Evolutionary conservation across 2,888 invertebrate genomes (phyloP), one percentile per base, ranked within the genome.

Genomic region (Chelonus formosanus): DNA sequence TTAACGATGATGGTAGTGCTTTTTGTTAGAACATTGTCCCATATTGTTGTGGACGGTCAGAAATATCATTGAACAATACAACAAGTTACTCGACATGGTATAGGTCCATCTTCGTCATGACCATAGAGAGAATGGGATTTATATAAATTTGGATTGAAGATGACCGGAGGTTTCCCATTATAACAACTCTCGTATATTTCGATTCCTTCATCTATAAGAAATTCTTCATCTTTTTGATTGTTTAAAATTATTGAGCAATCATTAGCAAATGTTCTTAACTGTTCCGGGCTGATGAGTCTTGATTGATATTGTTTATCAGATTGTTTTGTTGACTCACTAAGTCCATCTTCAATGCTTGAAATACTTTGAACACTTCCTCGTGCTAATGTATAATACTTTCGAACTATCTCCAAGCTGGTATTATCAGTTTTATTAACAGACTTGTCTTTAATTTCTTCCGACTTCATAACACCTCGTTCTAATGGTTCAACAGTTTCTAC

Each of bases 151-250:
- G 76, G 36, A 45, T 75, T 70, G 6, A 74, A 60, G 4, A 73
- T 34, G 10, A 70, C 45, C 45, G 71, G 70, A 5, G 71, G 44
- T 40, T 73, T 76, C 4, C 72, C 75, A 61, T 70, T 70, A 73
- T 82, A 81, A 64, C 72, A 82, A 62, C 81, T 84, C 68, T 84
- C 84, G 64, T 82, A 83, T 47, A 76, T 80, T 60, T 84, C 84
- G 36, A 81, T 78, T 34, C 83, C 84, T 58, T 84, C 83, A 32
- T 84, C 83, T 40, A 84, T 71, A 4, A 78, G 78, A 10, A 78
- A 67, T 43, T 63, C 72, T 4, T 72, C 68, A 10, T 60, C 50
- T 45, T 50, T 4, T 44, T 10, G 34, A 31, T 59, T 35, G 7
- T 48, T 40, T 5, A 57, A 50, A n/a, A 76, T 71, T 5, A 79